These are phyloP conservation scores for Percina caprodes DNA, from an alignment of 2,113 vertebrate genomes.

Conservation along the genomic window DNA sequence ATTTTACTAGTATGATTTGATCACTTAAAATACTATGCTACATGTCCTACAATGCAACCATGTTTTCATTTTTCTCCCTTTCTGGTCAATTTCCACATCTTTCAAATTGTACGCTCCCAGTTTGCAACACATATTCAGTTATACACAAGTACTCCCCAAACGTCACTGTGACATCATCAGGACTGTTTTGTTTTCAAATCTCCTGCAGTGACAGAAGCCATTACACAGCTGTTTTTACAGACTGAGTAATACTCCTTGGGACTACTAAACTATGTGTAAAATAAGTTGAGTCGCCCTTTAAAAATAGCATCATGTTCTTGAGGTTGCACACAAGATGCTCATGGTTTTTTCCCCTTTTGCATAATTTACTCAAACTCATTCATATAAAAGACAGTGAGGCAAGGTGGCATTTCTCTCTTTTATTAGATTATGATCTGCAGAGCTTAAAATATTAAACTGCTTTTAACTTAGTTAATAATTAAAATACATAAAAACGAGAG, in stretches of 20 bases:
- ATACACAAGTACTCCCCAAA: too few relatives aligned
- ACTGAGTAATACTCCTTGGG: neutral
- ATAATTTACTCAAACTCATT: slow-evolving; percentile 8
- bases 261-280: neutral
- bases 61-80: too few relatives aligned
- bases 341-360: neutral
- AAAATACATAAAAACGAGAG: slow-evolving; percentile 89
- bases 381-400: slow-evolving; percentile 44
- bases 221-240: neutral
- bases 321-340: neutral
- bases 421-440: slow-evolving; percentile 90
- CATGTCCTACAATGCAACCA: too few relatives aligned
- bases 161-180: too few relatives aligned
- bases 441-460: slow-evolving; percentile 88
- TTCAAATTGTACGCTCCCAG: too few relatives aligned
- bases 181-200: neutral
- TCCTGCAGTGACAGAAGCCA: neutral
- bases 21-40: too few relatives aligned
- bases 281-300: neutral
- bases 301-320: neutral
- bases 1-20: neutral
- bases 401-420: slow-evolving; percentile 82
- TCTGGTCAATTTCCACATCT: too few relatives aligned
- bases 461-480: slow-evolving; percentile 90
- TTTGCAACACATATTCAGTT: too few relatives aligned